Base-by-base conservation (phyloP, 2,797 vertebrate species). In the Coranthus polyacanthus region DNA sequence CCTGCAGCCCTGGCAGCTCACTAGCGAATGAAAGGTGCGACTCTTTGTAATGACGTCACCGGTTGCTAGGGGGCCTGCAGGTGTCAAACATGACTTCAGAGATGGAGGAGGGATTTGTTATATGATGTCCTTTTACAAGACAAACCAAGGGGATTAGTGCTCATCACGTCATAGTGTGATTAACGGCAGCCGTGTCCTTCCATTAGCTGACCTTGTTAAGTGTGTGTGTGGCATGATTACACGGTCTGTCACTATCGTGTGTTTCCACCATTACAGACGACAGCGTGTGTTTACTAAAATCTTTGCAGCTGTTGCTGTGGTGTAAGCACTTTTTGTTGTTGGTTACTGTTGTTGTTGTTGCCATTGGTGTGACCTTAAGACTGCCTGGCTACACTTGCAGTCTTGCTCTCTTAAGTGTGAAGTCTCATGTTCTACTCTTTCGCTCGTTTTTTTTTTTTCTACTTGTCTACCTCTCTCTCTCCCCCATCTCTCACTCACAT, bases 281-380 rank as follows among this genome's bases (percentile, higher is more conserved):
- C 45, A 26, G 42, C 13, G 2, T 65, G 26, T 17, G 62, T 49
- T 66, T 22, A 22, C 39, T 17, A 7, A 72, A 68, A 71, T 61
- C 62, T 78, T 58, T 5, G 7, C 84, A 83, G 87, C 81, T 84
- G 84, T 82, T 78, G 64, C 75, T 38, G 55, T 43, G 70, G 59
- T 65, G 65, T 55, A 36, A 69, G 58, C 47, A n/a, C 68, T 64
- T 75, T 69, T 43, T 81, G 81, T 86, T 88, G 78, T 81, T 86
- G 74, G 78, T 83, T 82, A 83, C 81, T 66, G 86, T 82, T 81
- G 77, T 81, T 75, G 72, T 87, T 82, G 75, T 84, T 81, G 69
- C 68, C 52, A 18, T 36, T 34, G 20, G 67, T 68, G 56, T 72
- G 81, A 81, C 84, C 88, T 80, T 44, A 78, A 72, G 74, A 65